Evolutionary conservation across 1,140 invertebrate species (phyloP).

Genomic region (Heliconius congener): DNA sequence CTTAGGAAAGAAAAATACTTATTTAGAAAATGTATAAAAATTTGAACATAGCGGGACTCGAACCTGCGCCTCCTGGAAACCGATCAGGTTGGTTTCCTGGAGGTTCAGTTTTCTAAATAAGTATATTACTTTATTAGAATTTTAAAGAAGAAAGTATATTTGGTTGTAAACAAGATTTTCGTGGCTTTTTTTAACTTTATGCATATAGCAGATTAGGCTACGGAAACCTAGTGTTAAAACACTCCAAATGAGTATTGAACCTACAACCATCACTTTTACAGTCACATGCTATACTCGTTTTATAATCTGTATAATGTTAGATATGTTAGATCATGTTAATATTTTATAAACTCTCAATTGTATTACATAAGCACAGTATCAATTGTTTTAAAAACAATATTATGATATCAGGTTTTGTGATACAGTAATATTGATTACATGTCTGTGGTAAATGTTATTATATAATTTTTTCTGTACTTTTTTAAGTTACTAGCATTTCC

Average conservation of each 20-base stretch:
- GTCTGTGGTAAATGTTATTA: not conserved
- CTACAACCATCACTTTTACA: not conserved
- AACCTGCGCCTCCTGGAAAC: too few species aligned
- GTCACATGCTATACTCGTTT: not conserved
- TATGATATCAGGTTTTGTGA: not conserved
- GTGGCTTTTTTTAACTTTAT: too few species aligned
- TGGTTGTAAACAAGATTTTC: too few species aligned
- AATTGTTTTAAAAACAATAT: slow-evolving; percentile 6
- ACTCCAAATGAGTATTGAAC: not conserved
- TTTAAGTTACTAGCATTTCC: not conserved
- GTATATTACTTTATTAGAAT: too few species aligned
- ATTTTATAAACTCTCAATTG: slow-evolving; percentile 3
- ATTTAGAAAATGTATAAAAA: too few species aligned
- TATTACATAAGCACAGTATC: not conserved
- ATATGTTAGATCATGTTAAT: slow-evolving; percentile 4
- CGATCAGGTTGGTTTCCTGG: too few species aligned
- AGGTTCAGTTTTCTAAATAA: too few species aligned
- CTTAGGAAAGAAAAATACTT: too few species aligned
- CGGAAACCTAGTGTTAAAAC: too few species aligned
- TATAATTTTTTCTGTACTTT: not conserved
- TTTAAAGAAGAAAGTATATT: too few species aligned
- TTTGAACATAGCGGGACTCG: too few species aligned
- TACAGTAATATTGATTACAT: not conserved
- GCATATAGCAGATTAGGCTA: too few species aligned
- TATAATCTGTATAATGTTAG: not conserved